These are phyloP conservation scores for Rhinatrema bivittatum DNA, from an alignment of 2,797 vertebrate species.

Conservation along the genomic window DNA sequence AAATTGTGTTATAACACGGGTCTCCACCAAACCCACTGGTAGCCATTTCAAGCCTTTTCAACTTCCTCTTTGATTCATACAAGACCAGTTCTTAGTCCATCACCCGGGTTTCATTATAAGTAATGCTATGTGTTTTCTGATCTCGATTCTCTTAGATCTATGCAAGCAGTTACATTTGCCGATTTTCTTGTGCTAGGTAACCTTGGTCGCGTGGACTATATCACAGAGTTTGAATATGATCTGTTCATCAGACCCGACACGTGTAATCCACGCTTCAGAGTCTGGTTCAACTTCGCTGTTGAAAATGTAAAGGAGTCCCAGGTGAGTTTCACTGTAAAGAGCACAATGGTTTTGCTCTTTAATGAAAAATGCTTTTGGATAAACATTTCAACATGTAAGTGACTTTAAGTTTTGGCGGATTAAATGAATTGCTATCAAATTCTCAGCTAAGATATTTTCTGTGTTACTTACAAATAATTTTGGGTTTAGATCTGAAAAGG, in stretches of 20 bases:
- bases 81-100: too few species aligned
- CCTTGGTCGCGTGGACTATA: slow-evolving; percentile 84
- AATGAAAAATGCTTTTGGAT: too few species aligned
- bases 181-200: slow-evolving; percentile 64
- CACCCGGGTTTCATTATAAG: too few species aligned
- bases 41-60: too few species aligned
- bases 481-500: too few species aligned
- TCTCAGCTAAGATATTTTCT: background rate
- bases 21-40: too few species aligned
- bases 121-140: background rate
- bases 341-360: background rate
- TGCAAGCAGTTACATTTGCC: slow-evolving; percentile 1
- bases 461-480: background rate
- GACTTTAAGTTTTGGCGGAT: background rate
- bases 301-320: slow-evolving; percentile 91
- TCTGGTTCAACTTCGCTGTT: slow-evolving; percentile 97
- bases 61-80: too few species aligned
- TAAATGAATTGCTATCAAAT: background rate
- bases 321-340: slow-evolving; percentile 54
- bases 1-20: too few species aligned
- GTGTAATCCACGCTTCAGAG: slow-evolving; percentile 93
- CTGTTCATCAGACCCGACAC: slow-evolving; percentile 95
- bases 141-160: too few species aligned
- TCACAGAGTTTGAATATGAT: slow-evolving; percentile 95
- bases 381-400: background rate